phyloP scores from a whole-genome alignment of 2,113 vertebrate species.

The Malurus cyaneus region DNA sequence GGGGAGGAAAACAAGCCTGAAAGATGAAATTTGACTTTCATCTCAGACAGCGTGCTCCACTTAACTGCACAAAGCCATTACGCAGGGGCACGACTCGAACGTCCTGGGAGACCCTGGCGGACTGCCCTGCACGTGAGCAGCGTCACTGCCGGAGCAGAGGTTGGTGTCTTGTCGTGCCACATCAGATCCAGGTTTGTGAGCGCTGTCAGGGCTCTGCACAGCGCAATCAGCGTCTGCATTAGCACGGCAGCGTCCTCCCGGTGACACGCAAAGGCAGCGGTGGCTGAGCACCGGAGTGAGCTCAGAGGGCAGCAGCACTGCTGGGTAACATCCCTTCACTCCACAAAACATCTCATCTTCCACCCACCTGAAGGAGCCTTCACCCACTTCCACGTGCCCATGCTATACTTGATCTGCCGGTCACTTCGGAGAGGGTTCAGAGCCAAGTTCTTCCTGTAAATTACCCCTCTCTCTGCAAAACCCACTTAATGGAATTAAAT shows the following conservation, averaged over 20 bases:
- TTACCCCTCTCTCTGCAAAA: not conserved
- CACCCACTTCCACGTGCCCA: rapidly evolving
- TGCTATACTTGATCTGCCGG: not conserved
- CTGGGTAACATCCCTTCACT: not conserved
- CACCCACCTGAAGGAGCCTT: not conserved
- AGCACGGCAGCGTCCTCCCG: rapidly evolving
- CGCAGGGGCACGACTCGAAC: rapidly evolving
- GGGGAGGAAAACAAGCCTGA: not conserved
- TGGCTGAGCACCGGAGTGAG: too few relatives aligned
- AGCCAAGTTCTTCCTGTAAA: not conserved
- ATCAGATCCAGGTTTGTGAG: not conserved
- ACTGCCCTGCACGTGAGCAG: not conserved
- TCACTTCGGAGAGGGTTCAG: not conserved
- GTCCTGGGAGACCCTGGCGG: not conserved
- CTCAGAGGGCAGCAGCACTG: not conserved
- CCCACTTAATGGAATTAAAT: not conserved
- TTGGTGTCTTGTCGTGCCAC: not conserved
- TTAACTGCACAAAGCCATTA: not conserved
- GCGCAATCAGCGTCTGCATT: not conserved
- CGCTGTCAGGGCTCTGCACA: not conserved
- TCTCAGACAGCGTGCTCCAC: not conserved
- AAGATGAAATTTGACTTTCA: not conserved
- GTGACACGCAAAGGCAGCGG: rapidly evolving
- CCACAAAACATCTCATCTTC: not conserved
- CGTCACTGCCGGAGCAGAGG: not conserved